Conservation (phyloP, 2,888 invertebrate genomes). For the Dolomedes plantarius region DNA sequence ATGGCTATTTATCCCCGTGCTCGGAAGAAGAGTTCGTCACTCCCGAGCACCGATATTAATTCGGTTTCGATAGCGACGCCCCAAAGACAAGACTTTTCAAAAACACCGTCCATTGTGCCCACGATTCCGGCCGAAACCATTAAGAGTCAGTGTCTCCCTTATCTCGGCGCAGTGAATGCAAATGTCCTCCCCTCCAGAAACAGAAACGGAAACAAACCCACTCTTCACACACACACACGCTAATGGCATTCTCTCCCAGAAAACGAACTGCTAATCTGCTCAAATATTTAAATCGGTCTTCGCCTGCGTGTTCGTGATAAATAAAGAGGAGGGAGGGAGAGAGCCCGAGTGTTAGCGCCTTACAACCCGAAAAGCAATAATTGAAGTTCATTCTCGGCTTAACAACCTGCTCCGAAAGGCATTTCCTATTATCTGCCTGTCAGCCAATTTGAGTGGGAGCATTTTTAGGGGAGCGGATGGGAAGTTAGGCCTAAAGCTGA, state of each 20-base stretch:
- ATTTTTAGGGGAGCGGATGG: too few species aligned
- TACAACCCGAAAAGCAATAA: constrained; percentile 61
- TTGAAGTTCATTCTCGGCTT: constrained; percentile 68
- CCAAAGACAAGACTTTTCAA: too few species aligned
- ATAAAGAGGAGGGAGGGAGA: constrained; percentile 28
- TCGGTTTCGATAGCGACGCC: not conserved
- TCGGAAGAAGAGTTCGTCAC: too few species aligned
- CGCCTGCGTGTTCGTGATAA: constrained; percentile 62
- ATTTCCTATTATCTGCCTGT: constrained; percentile 70
- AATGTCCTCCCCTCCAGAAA: not conserved
- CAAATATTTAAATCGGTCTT: constrained; percentile 68
- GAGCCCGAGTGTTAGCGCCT: constrained; percentile 43
- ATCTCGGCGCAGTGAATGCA: not conserved
- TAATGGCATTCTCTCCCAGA: constrained; percentile 1
- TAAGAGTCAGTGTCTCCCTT: too few species aligned
- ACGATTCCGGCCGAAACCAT: not conserved
- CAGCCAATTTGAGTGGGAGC: constrained; percentile 49
- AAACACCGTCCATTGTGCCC: not conserved
- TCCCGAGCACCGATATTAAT: not conserved
- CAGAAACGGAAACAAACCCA: not conserved
- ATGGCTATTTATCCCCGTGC: too few species aligned
- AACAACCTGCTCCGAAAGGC: constrained; percentile 63
- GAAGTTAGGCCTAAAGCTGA: not conserved
- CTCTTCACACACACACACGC: not conserved
- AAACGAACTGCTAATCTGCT: constrained; percentile 60